Base-by-base conservation (phyloP, 2,888 invertebrate genomes). In the Clusia tigrina region DNA sequence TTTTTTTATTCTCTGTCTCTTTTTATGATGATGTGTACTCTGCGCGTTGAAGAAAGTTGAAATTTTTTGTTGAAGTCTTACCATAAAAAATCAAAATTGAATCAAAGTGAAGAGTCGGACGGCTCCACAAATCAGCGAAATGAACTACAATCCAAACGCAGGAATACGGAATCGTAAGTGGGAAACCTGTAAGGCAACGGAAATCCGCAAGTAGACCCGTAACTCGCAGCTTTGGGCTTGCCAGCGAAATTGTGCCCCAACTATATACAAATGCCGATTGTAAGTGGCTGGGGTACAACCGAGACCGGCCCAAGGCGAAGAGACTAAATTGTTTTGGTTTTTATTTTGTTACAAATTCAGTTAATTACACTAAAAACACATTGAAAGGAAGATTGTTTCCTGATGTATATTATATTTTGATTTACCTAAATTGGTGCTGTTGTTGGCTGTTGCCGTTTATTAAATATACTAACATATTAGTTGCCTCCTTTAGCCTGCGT, bases 81-180 rank as follows among this genome's bases (percentile, higher is more conserved):
- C n/a, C n/a, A n/a, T n/a, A n/a, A n/a, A n/a, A n/a, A n/a, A n/a
- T n/a, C n/a, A n/a, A n/a, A n/a, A n/a, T n/a, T n/a, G n/a, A n/a
- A n/a, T n/a, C n/a, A n/a, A n/a, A n/a, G n/a, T n/a, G n/a, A 10
- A 37, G 6, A 37, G 6, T 37, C 15, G 37, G 15, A 37, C 37
- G 15, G 9, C 15, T 37, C 37, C 15, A 37, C 37, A 15, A 37
- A 6, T 15, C 15, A 32, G 42, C 42, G 15, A 54, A 54, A 82
- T 82, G 80, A 82, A 82, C 67, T 82, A 79, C 67, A 83, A 83
- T 73, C 81, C 82, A 64, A 83, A 79, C 71, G 69, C 78, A 61
- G 81, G 79, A 66, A 74, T 76, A 60, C 76, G 82, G 75, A 81
- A 80, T 71, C 81, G 83, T 83, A 83, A 83, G 83, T 83, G 75